Conservation (phyloP, 2,797 vertebrate genomes). For the Coregonus sp. region DNA sequence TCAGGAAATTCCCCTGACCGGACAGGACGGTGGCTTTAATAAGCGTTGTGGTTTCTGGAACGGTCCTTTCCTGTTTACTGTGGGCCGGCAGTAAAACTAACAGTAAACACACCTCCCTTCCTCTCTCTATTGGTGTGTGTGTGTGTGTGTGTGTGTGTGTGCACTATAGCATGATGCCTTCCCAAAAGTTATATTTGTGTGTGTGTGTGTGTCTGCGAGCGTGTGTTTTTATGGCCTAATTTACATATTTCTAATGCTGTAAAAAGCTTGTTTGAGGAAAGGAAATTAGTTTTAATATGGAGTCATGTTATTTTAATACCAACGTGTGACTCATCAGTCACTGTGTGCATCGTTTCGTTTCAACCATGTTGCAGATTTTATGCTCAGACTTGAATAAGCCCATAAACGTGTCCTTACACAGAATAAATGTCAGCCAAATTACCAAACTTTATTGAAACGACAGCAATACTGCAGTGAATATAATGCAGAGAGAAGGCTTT, state of each 20-base stretch:
- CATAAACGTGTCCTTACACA: conserved; percentile 58
- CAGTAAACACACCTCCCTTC: conserved; percentile 43
- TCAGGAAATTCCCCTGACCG: conserved; percentile 53
- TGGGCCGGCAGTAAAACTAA: conserved; percentile 39
- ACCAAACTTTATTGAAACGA: conserved; percentile 53
- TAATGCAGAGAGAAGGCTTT: conserved; percentile 48
- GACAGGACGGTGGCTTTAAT: conserved; percentile 44
- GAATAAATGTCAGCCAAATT: conserved; percentile 58
- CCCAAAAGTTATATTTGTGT: background rate
- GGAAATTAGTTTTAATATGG: conserved; percentile 43
- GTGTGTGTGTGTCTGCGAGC: conserved; percentile 8
- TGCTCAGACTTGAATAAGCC: conserved; percentile 42
- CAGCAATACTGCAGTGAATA: conserved; percentile 53
- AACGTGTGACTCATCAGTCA: conserved; percentile 4
- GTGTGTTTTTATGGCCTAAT: conserved; percentile 34
- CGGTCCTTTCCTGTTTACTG: conserved; percentile 64
- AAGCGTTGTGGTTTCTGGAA: conserved; percentile 38
- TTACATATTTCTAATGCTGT: conserved; percentile 36
- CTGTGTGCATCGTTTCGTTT: background rate
- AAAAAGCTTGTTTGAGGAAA: conserved; percentile 18
- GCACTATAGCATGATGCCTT: background rate
- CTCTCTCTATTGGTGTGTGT: conserved; percentile 33
- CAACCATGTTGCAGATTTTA: conserved; percentile 40
- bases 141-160: conserved; percentile 20
- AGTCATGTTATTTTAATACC: conserved; percentile 38